Conservation (phyloP, 1,140 invertebrate genomes). For the Drosophila malerkotliana region DNA sequence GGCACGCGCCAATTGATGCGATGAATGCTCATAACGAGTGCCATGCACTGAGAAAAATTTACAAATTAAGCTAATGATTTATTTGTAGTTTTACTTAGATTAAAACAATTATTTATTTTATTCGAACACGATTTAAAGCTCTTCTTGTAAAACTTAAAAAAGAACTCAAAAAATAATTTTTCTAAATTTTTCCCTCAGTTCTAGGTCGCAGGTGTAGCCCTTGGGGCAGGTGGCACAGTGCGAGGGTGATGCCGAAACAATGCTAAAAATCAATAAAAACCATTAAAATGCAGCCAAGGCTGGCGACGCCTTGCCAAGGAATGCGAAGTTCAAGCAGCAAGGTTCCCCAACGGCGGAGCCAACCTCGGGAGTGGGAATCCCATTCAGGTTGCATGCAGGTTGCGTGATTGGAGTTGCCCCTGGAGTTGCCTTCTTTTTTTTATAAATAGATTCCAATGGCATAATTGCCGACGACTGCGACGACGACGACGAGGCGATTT, state of each 20-base stretch:
- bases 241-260: conserved; percentile 42
- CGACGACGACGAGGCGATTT: conserved; percentile 43
- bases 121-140: not conserved
- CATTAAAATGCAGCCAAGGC: conserved; percentile 76
- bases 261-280: conserved; percentile 74
- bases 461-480: conserved; percentile 57
- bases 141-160: not conserved
- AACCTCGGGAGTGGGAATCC: not conserved
- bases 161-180: not conserved
- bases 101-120: not conserved
- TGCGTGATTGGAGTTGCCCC: conserved; percentile 59
- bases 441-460: conserved; percentile 69
- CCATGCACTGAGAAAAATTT: conserved; percentile 7
- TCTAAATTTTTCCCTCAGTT: not conserved
- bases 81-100: too few relatives aligned
- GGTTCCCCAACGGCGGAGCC: conserved; percentile 17
- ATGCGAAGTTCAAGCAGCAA: conserved; percentile 79
- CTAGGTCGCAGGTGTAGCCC: conserved; percentile 12
- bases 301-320: conserved; percentile 41
- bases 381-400: conserved; percentile 27
- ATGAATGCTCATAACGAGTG: conserved; percentile 70
- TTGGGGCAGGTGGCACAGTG: conserved; percentile 9
- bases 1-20: conserved; percentile 67
- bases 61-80: not conserved
- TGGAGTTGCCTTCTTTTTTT: conserved; percentile 34